Evolutionary conservation across 2,113 vertebrate genomes (phyloP), one percentile per base, ranked within the genome.

Genomic region (Pseudonaja textilis): DNA sequence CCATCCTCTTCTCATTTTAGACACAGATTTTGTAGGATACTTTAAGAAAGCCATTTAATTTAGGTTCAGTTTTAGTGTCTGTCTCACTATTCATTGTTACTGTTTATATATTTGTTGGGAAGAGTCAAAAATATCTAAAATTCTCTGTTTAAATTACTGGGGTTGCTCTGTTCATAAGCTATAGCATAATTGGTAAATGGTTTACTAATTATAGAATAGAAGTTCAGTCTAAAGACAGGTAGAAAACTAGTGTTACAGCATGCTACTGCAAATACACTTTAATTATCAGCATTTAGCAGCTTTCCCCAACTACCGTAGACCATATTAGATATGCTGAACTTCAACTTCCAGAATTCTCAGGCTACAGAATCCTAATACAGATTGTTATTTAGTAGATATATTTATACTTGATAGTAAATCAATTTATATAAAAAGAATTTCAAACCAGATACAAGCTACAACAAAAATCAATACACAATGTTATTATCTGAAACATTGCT

Each of bases 201-300:
- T 89, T 93, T 90, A 91, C 61, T 91, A 50, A 87, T 92, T 91
- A 92, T 87, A 90, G 29, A 16, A 92, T 85, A 90, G 47, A 22
- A 29, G 0, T 89, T 56, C 11, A 86, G n/a, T 94, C 29, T 11
- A 89, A 64, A 87, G 94, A 87, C 88, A 57, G 23, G 89, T 87
- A 92, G 25, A 89, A 91, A 81, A 56, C 91, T 45, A 2, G 23
- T 29, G 59, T 89, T 45, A 69, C 29, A 69, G 29, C 34, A 89
- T 89, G 25, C 94, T 91, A 95, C 42, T 26, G 85, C 22, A 94
- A 93, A 93, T 93, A 50, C 88, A 91, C 34, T 56, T 94, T 93
- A 55, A 88, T 92, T 95, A 69, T 93, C 94, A 91, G 18, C 18
- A 81, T 81, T 81, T 34, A 22, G 74, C 18, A 81, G 18, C 6